Percentiles rank a stretch among this genome's conserved stretches.
Conservation (phyloP, 2,888 invertebrate species). For the Lasioglossum marginatum region DNA sequence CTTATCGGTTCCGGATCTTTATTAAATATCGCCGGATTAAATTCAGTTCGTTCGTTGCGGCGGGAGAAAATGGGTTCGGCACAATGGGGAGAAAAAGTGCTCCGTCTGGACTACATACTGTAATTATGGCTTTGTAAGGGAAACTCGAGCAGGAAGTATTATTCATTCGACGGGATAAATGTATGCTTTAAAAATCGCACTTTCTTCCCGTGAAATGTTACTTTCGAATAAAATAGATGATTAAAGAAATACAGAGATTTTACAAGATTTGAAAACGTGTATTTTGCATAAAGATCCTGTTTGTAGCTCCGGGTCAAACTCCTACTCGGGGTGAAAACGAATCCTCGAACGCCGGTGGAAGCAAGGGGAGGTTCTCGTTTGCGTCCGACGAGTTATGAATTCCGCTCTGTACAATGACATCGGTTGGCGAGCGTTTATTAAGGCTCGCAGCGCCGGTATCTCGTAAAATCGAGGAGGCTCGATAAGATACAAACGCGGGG, state of each 20-base stretch:
- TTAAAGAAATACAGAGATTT: not conserved
- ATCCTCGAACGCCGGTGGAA: not conserved
- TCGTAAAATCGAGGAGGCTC: conserved; percentile 14
- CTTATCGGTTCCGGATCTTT: not conserved
- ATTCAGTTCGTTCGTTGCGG: not conserved
- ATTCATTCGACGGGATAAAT: not conserved
- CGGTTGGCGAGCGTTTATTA: conserved; percentile 29
- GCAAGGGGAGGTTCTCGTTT: not conserved
- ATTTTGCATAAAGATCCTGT: not conserved
- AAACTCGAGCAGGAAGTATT: not conserved
- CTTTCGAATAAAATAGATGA: too few species aligned
- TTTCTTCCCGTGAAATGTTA: too few species aligned
- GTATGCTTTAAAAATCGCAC: not conserved
- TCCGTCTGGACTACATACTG: not conserved
- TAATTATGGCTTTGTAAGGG: not conserved
- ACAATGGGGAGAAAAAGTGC: not conserved
- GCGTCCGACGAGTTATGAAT: conserved; percentile 46
- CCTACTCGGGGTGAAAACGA: not conserved
- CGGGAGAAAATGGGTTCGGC: not conserved
- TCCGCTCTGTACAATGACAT: conserved; percentile 21
- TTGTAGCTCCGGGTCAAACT: not conserved
- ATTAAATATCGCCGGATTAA: not conserved
- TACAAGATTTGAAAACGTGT: too few species aligned
- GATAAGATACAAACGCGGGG: conserved; percentile 11
- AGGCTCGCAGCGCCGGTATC: not conserved